Conservation (phyloP, 2,888 invertebrate species). For the Amorpha juglandis region DNA sequence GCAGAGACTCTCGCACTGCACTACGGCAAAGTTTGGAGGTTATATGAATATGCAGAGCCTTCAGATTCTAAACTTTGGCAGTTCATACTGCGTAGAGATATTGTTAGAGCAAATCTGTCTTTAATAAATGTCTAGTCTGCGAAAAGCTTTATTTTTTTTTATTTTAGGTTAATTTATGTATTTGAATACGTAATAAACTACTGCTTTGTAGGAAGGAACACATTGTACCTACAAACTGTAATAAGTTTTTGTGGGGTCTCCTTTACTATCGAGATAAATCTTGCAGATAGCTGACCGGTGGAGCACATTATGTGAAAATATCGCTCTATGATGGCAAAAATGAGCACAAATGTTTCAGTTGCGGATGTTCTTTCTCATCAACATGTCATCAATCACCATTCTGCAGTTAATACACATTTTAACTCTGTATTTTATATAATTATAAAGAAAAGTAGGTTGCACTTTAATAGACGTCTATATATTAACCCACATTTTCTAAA, state of each 20-base stretch:
- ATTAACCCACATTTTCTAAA: no score
- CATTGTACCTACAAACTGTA: conserved; percentile 16
- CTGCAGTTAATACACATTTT: neutral
- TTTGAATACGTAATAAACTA: neutral
- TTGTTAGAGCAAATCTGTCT: conserved; percentile 20
- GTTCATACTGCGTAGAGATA: conserved; percentile 23
- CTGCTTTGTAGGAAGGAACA: neutral
- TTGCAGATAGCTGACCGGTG: conserved; percentile 61
- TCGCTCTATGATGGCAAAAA: conserved; percentile 62
- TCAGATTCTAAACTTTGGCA: conserved; percentile 48
- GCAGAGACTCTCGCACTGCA: conserved; percentile 31
- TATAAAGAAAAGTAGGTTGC: neutral
- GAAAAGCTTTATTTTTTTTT: conserved; percentile 5
- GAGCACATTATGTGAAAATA: conserved; percentile 69
- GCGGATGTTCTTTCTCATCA: conserved; percentile 49
- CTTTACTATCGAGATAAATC: conserved; percentile 61
- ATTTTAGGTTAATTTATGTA: conserved; percentile 6
- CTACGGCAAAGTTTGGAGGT: conserved; percentile 42
- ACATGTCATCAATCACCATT: conserved; percentile 54
- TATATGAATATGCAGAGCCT: conserved; percentile 52
- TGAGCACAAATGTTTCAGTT: conserved; percentile 60
- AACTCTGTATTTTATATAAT: neutral
- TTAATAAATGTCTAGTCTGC: conserved; percentile 3
- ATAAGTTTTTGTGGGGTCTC: conserved; percentile 18
- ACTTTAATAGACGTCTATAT: neutral